Percentiles rank a stretch among this genome's conserved stretches.
These are phyloP conservation scores for Coptodon bakossiorum DNA, from an alignment of 2,113 vertebrate genomes.

Conservation along the genomic window DNA sequence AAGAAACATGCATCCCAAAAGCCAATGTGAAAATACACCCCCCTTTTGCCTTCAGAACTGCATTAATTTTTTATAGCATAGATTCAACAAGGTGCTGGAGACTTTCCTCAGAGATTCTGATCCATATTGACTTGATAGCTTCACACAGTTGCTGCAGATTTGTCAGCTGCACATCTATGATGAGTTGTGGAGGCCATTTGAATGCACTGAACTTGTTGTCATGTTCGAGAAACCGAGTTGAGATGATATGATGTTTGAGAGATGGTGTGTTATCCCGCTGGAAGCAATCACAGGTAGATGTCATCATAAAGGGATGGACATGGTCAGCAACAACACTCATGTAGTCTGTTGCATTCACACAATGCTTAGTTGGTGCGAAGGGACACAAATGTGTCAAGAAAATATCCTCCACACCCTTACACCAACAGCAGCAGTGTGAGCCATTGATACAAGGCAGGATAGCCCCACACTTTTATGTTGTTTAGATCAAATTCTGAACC, in stretches of 20 bases:
- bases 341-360: neutral
- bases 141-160: neutral
- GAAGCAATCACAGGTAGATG: neutral
- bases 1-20: neutral
- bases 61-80: neutral
- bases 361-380: neutral
- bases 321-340: neutral
- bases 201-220: neutral
- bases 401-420: neutral
- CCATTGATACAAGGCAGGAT: neutral
- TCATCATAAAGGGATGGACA: neutral
- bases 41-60: fast-evolving
- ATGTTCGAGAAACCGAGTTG: neutral
- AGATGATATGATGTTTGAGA: neutral
- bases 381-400: neutral
- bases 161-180: neutral
- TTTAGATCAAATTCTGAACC: neutral
- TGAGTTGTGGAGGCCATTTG: neutral
- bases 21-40: neutral
- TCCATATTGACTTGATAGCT: neutral
- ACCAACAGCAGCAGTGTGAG: neutral
- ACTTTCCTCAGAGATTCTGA: neutral
- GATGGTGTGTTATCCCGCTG: neutral
- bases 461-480: neutral
- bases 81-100: neutral